phyloP scores from a whole-genome alignment of 2,113 vertebrate genomes.

The Onychostruthus taczanowskii region DNA sequence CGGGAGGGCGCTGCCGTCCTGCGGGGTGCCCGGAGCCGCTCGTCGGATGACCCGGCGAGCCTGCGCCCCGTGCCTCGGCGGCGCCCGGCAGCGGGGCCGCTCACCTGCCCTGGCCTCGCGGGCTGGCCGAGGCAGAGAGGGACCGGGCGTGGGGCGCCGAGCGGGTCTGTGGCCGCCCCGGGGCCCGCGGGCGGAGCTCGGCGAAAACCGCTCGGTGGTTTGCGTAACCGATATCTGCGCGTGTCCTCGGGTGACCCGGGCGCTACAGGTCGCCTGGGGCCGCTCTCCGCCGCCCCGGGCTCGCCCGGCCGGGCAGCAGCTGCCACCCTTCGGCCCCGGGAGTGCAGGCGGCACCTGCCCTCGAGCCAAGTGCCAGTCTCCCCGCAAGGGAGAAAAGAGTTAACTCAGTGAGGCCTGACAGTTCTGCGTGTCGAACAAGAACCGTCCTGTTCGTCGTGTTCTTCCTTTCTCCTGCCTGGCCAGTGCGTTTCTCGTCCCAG shows the following conservation, averaged over 20 bases:
- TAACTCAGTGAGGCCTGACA: not conserved
- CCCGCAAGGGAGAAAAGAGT: fast-evolving
- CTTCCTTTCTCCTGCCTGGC: not conserved
- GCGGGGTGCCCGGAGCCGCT: not conserved
- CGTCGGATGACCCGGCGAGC: not conserved
- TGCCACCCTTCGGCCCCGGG: not conserved
- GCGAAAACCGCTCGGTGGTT: not conserved
- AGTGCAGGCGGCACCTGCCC: not conserved
- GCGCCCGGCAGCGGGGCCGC: not conserved
- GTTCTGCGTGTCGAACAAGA: not conserved
- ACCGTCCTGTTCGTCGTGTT: too few species aligned
- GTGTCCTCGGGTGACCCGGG: slow-evolving; percentile 8
- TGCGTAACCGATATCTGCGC: not conserved
- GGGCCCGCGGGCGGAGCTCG: not conserved
- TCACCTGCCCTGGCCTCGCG: not conserved
- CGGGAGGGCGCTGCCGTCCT: not conserved
- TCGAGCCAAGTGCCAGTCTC: fast-evolving
- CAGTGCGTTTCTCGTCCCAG: fast-evolving
- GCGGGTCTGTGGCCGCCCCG: not conserved
- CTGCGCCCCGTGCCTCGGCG: not conserved
- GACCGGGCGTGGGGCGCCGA: not conserved
- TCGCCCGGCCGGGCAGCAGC: not conserved
- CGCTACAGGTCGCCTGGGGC: not conserved
- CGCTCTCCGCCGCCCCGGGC: not conserved
- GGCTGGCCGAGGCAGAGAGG: not conserved